These are phyloP conservation scores for Platanista minor DNA, from an alignment of 2,113 vertebrate genomes.

Conservation along the genomic window DNA sequence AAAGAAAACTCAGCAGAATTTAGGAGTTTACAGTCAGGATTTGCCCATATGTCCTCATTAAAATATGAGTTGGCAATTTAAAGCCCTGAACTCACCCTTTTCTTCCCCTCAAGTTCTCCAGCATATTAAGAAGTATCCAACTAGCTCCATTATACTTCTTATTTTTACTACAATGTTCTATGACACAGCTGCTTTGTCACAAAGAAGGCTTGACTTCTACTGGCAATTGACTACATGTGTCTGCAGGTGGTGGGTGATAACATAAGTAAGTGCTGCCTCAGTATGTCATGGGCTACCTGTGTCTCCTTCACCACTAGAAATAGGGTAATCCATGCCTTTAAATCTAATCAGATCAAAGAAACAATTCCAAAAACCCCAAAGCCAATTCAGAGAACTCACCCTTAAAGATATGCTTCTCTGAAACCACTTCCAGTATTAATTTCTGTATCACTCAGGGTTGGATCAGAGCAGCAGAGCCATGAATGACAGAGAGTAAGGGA, in stretches of 20 bases:
- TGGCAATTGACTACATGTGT: not conserved
- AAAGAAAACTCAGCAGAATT: not conserved
- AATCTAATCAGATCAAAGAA: not conserved
- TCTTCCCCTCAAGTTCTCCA: not conserved
- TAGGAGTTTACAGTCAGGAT: not conserved
- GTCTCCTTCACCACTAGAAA: not conserved
- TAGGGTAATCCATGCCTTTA: not conserved
- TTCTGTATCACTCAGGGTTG: not conserved
- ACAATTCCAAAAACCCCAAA: not conserved
- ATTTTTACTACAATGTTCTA: not conserved
- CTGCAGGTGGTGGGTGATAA: not conserved
- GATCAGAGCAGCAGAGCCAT: not conserved
- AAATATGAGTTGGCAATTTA: not conserved
- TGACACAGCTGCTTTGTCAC: not conserved
- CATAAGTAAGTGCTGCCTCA: not conserved
- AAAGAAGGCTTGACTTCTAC: not conserved
- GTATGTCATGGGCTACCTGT: not conserved
- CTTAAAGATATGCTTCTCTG: not conserved
- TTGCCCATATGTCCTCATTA: not conserved
- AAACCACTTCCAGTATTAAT: not conserved
- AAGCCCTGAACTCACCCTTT: not conserved
- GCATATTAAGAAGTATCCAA: not conserved
- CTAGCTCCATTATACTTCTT: not conserved
- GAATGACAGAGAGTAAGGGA: not conserved
- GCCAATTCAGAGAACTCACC: not conserved